These are phyloP conservation scores for Tragelaphus eurycerus DNA, from an alignment of 2,797 vertebrate genomes.

Conservation along the genomic window DNA sequence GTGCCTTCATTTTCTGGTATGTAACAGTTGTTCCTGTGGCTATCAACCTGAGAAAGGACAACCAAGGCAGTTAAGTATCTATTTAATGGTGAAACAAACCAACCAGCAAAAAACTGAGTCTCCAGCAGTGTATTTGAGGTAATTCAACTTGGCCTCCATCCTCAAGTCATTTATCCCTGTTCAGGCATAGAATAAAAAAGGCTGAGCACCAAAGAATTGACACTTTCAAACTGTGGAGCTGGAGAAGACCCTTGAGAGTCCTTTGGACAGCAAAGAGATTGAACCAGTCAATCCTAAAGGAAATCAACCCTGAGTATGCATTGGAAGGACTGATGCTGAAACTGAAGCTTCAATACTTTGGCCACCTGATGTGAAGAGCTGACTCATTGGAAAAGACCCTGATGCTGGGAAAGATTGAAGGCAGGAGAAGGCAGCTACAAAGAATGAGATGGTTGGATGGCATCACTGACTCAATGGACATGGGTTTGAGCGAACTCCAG, in stretches of 20 bases:
- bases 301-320: not conserved
- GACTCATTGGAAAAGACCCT: not conserved
- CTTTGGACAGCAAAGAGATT: not conserved
- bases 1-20: not conserved
- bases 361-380: not conserved
- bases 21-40: not conserved
- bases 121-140: not conserved
- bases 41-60: not conserved
- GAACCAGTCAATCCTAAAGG: not conserved
- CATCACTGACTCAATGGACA: not conserved
- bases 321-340: not conserved
- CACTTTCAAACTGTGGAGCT: not conserved
- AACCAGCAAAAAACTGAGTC: not conserved
- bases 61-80: not conserved
- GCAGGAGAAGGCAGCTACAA: not conserved
- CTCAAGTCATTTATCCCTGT: not conserved
- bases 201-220: not conserved
- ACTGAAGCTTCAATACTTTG: not conserved
- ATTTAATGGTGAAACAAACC: not conserved
- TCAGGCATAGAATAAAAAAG: not conserved
- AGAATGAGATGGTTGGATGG: not conserved
- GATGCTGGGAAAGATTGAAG: not conserved
- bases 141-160: not conserved
- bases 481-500: not conserved
- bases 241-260: not conserved